Evolutionary conservation across 2,113 vertebrate species (phyloP), one percentile per base, ranked within the genome.

Genomic region (Dicentrarchus labrax): DNA sequence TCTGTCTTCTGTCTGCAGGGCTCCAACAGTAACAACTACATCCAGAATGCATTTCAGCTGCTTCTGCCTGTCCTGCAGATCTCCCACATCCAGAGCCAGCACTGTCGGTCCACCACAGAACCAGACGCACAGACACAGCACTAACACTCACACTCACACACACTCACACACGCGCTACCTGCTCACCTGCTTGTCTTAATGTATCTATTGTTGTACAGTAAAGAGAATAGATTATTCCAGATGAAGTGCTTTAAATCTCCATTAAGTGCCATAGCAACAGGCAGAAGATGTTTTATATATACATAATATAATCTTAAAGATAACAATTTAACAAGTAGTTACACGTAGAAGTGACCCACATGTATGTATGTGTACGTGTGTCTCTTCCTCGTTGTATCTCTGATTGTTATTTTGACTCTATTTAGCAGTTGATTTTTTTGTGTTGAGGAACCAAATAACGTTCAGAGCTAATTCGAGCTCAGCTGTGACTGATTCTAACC

Each of bases 31-130:
- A 96, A 96, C 10, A 93, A 95, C 5, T 99, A 99, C 22, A 96
- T 99, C 82, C 96, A 97, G 78, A 97, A 98, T 56, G 98, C 98
- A 70, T 96, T 99, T 94, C 97, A 97, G 93, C 95, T 99, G 86
- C 93, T 99, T 89, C 95, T 99, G 89, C 97, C 98, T 0, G 88
- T 99, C 73, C 96, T 99, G 76, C 98, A 99, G 80, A 95, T 96
- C 56, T 98, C 97, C 13, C 96, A 98, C 48, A 95, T 99, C 88
- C 96, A 97, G 89, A 95, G 86, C 74, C 90, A 91, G 78, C 82
- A 93, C 82, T 89, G 76, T 51, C 94, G 88, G 89, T 22, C 88
- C 36, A 11, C 66, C 65, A 81, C 86, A 70, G 92, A 95, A 64
- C 76, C 84, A 38, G 69, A 62, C 39, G 75, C 68, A 51, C 86